phyloP scores from a whole-genome alignment of 2,797 vertebrate genomes.

The Phataginus tetradactyla region DNA sequence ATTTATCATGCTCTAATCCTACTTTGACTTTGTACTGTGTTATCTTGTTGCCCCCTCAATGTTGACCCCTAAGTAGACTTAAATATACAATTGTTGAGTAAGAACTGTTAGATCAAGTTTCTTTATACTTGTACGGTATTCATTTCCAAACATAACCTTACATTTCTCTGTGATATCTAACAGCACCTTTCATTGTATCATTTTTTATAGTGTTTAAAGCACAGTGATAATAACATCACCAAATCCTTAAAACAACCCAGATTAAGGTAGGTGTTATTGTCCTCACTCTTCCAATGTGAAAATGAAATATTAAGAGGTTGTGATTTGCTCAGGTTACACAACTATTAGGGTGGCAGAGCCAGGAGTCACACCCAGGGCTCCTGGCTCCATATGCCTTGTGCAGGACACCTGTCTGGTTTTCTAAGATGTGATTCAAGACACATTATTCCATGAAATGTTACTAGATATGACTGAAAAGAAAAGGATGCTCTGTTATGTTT shows the following conservation, averaged over 20 bases:
- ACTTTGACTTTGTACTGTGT: not conserved
- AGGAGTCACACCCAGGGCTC: not conserved
- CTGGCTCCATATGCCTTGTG: not conserved
- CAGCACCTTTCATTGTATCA: not conserved
- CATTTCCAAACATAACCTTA: not conserved
- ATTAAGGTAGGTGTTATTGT: not conserved
- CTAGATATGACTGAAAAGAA: not conserved
- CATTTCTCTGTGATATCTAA: not conserved
- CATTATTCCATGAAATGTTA: constrained; percentile 10
- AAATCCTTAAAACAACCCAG: not conserved
- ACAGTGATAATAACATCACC: not conserved
- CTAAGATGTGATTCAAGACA: not conserved
- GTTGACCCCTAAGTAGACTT: not conserved
- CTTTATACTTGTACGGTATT: not conserved
- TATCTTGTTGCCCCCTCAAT: not conserved
- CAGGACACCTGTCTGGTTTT: not conserved
- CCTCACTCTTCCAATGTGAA: not conserved
- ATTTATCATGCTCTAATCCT: not conserved
- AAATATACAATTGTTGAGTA: not conserved
- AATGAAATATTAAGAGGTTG: not conserved
- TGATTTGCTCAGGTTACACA: not conserved
- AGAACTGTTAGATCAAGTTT: not conserved
- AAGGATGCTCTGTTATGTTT: not conserved
- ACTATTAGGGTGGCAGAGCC: not conserved
- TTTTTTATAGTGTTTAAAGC: not conserved